Conservation (phyloP, 2,113 vertebrate genomes). For the Apteryx mantelli region DNA sequence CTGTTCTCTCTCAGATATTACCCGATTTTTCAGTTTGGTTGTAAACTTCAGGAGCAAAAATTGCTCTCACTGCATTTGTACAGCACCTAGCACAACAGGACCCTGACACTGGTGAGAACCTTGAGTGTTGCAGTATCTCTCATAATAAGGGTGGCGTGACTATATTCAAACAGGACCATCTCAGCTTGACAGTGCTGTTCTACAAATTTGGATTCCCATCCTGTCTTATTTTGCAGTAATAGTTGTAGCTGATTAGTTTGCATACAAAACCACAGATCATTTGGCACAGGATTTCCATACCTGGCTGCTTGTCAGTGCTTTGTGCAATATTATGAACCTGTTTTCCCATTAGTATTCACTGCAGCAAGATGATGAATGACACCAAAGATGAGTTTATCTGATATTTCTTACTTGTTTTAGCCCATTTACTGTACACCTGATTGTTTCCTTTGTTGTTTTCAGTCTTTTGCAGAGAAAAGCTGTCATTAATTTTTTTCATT, state of each 20-base stretch:
- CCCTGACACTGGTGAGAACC: background rate
- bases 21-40: background rate
- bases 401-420: slow-evolving; percentile 42
- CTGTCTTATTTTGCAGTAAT: background rate
- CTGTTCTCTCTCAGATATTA: background rate
- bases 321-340: background rate
- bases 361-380: background rate
- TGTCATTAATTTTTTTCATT: background rate
- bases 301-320: slow-evolving; percentile 7
- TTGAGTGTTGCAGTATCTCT: background rate
- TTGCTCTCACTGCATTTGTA: background rate
- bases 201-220: background rate
- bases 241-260: slow-evolving; percentile 2
- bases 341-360: slow-evolving; percentile 18
- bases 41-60: background rate
- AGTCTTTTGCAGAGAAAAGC: background rate
- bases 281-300: slow-evolving; percentile 7
- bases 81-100: background rate
- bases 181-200: background rate
- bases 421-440: background rate
- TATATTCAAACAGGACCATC: background rate
- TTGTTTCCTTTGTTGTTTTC: background rate
- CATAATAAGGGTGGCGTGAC: background rate
- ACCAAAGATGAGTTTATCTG: slow-evolving; percentile 23
- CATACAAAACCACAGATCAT: background rate